Evolutionary conservation across 2,797 vertebrate genomes (phyloP).

Genomic region (Mergus octosetaceus): DNA sequence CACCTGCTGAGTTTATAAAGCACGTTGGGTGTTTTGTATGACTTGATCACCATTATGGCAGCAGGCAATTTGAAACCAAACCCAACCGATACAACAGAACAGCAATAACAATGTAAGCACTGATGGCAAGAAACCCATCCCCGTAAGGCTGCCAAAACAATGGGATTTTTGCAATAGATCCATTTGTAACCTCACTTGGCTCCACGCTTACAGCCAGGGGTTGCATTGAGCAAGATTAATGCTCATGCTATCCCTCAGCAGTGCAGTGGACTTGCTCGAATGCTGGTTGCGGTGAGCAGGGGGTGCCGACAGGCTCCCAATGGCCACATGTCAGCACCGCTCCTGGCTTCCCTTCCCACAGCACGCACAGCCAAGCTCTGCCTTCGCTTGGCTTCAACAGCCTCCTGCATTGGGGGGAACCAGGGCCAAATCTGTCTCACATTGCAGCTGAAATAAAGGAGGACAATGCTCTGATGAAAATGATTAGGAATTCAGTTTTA

Average conservation of each 20-base stretch:
- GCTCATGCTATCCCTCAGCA: neutral
- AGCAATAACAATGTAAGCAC: neutral
- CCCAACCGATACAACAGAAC: rapidly evolving
- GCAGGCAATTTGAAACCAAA: neutral
- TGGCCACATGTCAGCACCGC: neutral
- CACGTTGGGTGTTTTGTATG: rapidly evolving
- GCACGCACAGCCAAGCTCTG: neutral
- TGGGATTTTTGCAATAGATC: neutral
- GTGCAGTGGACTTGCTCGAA: neutral
- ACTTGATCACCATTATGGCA: rapidly evolving
- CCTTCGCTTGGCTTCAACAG: rapidly evolving
- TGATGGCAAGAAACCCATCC: rapidly evolving
- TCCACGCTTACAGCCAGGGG: neutral
- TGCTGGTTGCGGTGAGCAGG: rapidly evolving
- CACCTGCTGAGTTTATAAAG: neutral
- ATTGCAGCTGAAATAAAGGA: neutral
- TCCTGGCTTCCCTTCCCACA: neutral
- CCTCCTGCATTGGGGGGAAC: neutral
- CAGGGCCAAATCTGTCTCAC: neutral
- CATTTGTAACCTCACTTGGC: neutral
- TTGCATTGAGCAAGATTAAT: neutral
- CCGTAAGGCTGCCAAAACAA: neutral
- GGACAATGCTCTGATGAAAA: neutral
- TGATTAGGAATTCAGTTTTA: neutral
- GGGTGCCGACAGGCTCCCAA: neutral